Evolutionary conservation across 2,888 invertebrate genomes (phyloP).

Genomic region (Metacarcinus magister): DNA sequence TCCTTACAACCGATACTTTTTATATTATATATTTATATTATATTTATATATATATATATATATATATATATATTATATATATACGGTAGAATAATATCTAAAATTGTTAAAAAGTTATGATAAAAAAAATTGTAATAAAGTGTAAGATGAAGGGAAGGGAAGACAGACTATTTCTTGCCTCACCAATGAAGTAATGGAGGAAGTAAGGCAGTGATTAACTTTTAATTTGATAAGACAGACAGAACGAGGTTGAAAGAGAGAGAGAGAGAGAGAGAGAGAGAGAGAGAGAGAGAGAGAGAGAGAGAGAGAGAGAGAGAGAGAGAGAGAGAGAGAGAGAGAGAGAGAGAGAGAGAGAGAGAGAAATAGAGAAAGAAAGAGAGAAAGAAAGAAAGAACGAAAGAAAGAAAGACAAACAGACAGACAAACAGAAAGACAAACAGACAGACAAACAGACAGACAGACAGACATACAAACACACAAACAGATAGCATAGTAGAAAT

Average conservation of each 20-base stretch:
- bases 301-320: slow-evolving; percentile 39
- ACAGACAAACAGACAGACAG: neutral
- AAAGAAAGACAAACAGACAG: no score
- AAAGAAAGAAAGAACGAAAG: no score
- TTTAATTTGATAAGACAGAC: neutral
- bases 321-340: slow-evolving; percentile 31
- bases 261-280: slow-evolving; percentile 22
- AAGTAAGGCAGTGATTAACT: neutral
- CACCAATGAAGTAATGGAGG: neutral
- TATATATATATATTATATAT: no score
- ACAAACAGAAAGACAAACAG: neutral
- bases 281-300: slow-evolving; percentile 39
- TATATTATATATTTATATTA: no score
- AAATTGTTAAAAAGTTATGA: neutral
- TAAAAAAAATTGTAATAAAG: neutral
- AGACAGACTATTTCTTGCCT: neutral
- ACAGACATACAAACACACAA: neutral
- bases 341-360: neutral
- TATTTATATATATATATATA: no score
- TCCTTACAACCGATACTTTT: no score
- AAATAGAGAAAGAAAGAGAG: no score
- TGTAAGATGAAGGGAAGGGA: neutral
- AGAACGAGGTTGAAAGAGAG: neutral
- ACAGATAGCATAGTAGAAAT: neutral
- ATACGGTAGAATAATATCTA: no score